phyloP scores from a whole-genome alignment of 2,888 invertebrate genomes.

The Eupsilia transversa region DNA sequence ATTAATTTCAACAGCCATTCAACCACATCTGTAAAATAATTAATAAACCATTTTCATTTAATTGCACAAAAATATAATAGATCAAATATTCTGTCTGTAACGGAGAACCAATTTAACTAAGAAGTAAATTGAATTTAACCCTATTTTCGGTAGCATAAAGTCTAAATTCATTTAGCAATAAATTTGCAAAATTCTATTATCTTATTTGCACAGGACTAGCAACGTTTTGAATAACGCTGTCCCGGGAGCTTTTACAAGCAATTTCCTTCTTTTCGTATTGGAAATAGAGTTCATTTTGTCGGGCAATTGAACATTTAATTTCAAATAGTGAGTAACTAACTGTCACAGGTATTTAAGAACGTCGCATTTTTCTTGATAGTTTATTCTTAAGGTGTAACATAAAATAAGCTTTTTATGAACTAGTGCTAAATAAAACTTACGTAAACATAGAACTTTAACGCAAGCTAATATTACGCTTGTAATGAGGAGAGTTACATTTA shows the following conservation, averaged over 20 bases:
- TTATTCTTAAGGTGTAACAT: slow-evolving; percentile 53
- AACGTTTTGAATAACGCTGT: slow-evolving; percentile 73
- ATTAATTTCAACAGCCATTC: slow-evolving; percentile 48
- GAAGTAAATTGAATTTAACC: slow-evolving; percentile 46
- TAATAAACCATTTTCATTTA: slow-evolving; percentile 55
- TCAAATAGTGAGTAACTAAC: slow-evolving; percentile 68
- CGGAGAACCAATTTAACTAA: slow-evolving; percentile 46
- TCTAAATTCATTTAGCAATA: slow-evolving; percentile 53
- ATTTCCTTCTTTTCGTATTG: slow-evolving; percentile 22
- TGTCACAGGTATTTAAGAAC: slow-evolving; percentile 77
- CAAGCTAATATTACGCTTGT: no score
- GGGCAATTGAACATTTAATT: slow-evolving; percentile 55
- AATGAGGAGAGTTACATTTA: background rate
- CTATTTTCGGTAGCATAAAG: slow-evolving; percentile 37
- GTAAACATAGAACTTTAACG: no score
- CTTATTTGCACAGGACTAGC: slow-evolving; percentile 76
- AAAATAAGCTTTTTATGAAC: no score
- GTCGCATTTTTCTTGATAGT: slow-evolving; percentile 54
- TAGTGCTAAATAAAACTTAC: no score
- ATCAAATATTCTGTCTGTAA: slow-evolving; percentile 55
- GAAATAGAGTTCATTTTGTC: slow-evolving; percentile 45
- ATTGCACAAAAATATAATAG: slow-evolving; percentile 63
- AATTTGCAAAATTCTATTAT: slow-evolving; percentile 76
- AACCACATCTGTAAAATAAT: slow-evolving; percentile 45
- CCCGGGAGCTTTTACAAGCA: slow-evolving; percentile 37